Base-by-base conservation (phyloP, 2,888 invertebrate genomes). In the Sminthurides aquaticus region DNA sequence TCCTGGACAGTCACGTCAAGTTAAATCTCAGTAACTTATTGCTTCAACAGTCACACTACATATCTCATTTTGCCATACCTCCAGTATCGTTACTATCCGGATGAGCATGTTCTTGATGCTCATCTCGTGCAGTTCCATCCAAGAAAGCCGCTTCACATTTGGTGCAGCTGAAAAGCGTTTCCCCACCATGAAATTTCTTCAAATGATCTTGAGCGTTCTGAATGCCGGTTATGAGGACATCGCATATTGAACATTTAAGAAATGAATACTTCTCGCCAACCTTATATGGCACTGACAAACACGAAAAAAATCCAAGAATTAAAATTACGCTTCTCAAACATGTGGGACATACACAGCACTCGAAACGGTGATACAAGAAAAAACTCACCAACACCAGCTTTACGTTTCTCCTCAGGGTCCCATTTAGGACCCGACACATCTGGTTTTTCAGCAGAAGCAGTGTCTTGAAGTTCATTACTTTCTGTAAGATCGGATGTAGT, bases 181-280 rank as follows among this genome's bases (percentile, higher is more conserved):
- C 43, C 20, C 61, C 61, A 2, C 27, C 27, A 27, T 62, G 62
- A 2, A 48, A 22, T 25, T 56, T 43, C 22, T 56, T 34, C 2
- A 62, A 34, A 20, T 62, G 62, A 22, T 22, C 24, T 11, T 62
- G 57, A 18, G 57, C 62, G 49, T 62, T 62, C 20, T 24, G 20
- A n/a, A 49, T 56, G 8, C 57, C 56, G 3, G 57, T 34, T 25
- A 62, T 56, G 1, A 62, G 57, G 3, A 55, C 56, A 22, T 29
- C 29, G 56, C 62, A 62, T 11, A 49, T 57, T 27, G 34, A 48
- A 27, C 62, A 62, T 24, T 57, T 56, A 1, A 48, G 57, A 22
- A 62, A 62, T 1, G 56, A 34, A 49, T 57, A 62, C n/a, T n/a
- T n/a, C 20, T 55, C 62, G 28, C 62, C 62, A n/a, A 62, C 57